These are phyloP conservation scores for Manis pentadactyla DNA, from an alignment of 2,797 vertebrate genomes.

Conservation along the genomic window DNA sequence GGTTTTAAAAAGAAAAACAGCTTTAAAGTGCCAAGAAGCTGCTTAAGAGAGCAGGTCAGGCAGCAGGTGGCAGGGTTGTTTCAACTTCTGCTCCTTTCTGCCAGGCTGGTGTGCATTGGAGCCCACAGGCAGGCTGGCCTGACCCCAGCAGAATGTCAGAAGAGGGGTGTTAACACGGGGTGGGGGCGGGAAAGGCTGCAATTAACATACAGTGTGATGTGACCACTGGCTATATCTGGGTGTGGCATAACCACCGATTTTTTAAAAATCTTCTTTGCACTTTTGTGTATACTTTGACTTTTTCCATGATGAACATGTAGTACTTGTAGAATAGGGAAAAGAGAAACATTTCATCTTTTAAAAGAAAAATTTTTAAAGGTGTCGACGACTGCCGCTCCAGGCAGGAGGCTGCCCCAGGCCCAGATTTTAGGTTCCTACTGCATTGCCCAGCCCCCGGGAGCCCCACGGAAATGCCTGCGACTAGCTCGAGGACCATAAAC, in stretches of 20 bases:
- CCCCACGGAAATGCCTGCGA: neutral
- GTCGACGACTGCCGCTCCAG: neutral
- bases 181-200: neutral
- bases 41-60: conserved; percentile 48
- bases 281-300: conserved; percentile 32
- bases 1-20: neutral
- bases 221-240: neutral
- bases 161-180: neutral
- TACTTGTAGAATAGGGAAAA: neutral
- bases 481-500: neutral
- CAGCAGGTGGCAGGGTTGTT: conserved; percentile 87
- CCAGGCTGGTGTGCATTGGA: neutral
- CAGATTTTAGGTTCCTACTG: neutral
- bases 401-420: neutral
- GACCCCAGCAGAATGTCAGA: neutral
- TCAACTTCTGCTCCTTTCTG: conserved; percentile 68
- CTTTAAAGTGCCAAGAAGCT: conserved; percentile 13
- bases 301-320: neutral
- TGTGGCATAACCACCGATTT: neutral
- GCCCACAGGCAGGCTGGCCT: neutral
- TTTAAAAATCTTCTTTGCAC: neutral
- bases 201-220: neutral
- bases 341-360: neutral
- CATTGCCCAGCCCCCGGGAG: neutral
- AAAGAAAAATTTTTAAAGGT: neutral